phyloP scores from a whole-genome alignment of 2,797 vertebrate species.

The Sphenodon punctatus region DNA sequence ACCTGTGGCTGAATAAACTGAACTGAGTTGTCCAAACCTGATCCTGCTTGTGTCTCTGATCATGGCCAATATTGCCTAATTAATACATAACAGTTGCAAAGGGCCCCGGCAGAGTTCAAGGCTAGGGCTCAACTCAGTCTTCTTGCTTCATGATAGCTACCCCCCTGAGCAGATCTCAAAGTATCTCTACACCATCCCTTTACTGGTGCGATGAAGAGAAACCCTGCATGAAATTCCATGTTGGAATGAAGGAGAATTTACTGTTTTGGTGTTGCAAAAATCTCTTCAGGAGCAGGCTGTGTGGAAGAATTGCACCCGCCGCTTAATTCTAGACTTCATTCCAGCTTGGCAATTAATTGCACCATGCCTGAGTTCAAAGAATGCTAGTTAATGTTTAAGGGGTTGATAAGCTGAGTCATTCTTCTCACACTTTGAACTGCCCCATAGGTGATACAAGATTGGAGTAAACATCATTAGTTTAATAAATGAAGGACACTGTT shows the following conservation, averaged over 20 bases:
- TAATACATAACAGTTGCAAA: too few relatives aligned
- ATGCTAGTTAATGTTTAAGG: neutral
- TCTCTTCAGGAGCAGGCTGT: neutral
- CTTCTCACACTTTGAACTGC: neutral
- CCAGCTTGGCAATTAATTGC: neutral
- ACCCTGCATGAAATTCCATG: neutral
- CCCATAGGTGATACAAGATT: neutral
- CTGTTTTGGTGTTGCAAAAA: neutral
- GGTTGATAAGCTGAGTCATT: neutral
- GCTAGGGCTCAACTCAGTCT: too few relatives aligned
- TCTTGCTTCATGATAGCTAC: too few relatives aligned
- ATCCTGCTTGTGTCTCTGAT: too few relatives aligned
- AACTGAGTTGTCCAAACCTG: too few relatives aligned
- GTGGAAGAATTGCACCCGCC: neutral
- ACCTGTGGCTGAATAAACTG: too few relatives aligned
- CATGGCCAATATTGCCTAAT: too few relatives aligned
- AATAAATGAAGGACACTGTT: neutral
- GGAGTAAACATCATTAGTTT: neutral
- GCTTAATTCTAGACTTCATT: neutral
- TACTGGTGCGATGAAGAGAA: neutral
- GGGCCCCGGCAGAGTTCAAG: too few relatives aligned
- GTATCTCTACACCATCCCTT: too few relatives aligned
- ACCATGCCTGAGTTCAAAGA: neutral
- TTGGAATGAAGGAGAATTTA: neutral
- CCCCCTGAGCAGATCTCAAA: too few relatives aligned